A percentile compares a stretch with the other conserved stretches of the same genome.
phyloP scores from a whole-genome alignment of 2,888 invertebrate species.

The Phrixothrix hirtus region DNA sequence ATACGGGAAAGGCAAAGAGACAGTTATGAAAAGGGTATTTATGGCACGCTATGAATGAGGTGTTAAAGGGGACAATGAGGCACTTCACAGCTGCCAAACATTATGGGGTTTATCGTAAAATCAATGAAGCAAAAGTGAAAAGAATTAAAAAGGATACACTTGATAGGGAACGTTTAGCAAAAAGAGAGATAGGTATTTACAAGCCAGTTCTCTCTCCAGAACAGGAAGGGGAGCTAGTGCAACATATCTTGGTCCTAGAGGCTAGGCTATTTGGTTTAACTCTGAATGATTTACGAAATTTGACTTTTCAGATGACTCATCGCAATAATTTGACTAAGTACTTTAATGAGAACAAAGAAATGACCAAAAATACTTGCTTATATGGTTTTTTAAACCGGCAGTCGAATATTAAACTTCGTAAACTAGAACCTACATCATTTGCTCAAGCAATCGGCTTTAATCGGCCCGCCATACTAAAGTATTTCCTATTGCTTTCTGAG shows the following conservation, averaged over 20 bases:
- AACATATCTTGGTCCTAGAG: conserved; percentile 1
- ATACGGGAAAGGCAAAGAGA: no score
- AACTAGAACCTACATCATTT: conserved; percentile 13
- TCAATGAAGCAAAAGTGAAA: background rate
- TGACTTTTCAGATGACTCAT: conserved; percentile 3
- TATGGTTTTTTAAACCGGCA: background rate
- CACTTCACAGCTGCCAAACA: conserved; percentile 1
- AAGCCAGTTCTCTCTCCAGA: conserved; percentile 2
- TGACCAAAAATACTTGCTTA: conserved; percentile 1
- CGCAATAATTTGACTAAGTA: conserved; percentile 4
- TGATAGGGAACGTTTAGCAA: conserved; percentile 1
- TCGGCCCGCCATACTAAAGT: background rate
- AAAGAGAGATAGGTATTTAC: background rate
- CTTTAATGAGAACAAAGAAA: conserved; percentile 6
- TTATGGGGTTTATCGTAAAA: background rate
- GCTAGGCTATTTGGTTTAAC: conserved; percentile 1
- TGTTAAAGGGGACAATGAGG: conserved; percentile 4
- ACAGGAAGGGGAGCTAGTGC: conserved; percentile 4
- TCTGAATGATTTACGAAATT: conserved; percentile 3
- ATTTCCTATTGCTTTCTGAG: background rate
- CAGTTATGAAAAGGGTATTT: no score
- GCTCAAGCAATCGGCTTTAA: conserved; percentile 4
- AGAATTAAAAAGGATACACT: background rate
- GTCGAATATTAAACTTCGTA: background rate
- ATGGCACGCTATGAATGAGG: conserved; percentile 6